Conservation (phyloP, 2,113 vertebrate genomes). For the Penelope pileata region DNA sequence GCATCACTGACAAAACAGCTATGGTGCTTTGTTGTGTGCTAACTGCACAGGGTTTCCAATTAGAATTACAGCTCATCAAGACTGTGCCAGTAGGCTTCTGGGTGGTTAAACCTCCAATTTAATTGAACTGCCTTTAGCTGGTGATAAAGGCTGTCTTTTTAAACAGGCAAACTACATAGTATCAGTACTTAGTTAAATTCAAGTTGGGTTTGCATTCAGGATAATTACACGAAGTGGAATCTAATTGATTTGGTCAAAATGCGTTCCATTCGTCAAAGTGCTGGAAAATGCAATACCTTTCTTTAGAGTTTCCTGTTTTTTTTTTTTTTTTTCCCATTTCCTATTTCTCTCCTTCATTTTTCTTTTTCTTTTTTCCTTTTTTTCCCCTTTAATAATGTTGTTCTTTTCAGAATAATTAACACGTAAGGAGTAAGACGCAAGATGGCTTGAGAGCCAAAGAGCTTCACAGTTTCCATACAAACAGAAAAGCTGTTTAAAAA, state of each 20-base stretch:
- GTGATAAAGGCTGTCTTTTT: slow-evolving; percentile 55
- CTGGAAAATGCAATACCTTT: not conserved
- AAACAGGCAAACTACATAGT: slow-evolving; percentile 23
- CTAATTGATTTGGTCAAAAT: slow-evolving; percentile 12
- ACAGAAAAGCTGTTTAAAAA: not conserved
- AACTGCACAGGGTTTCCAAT: slow-evolving; percentile 11
- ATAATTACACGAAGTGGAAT: slow-evolving; percentile 35
- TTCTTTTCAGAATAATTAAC: not conserved
- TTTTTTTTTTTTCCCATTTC: not conserved
- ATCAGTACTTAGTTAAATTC: slow-evolving; percentile 25
- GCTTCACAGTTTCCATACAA: not conserved
- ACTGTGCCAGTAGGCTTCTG: not conserved
- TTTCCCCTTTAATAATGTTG: not conserved
- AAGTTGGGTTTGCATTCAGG: slow-evolving; percentile 25
- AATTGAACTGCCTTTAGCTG: slow-evolving; percentile 50
- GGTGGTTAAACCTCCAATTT: slow-evolving; percentile 30
- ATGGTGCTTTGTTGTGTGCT: not conserved
- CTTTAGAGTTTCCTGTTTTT: not conserved
- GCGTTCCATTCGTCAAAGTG: slow-evolving; percentile 7
- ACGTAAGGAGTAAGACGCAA: not conserved
- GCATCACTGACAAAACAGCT: not conserved
- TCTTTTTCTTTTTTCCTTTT: not conserved
- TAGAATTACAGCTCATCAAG: slow-evolving; percentile 16
- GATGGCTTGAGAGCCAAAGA: not conserved
- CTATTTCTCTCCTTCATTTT: not conserved